Evolutionary conservation across 2,113 vertebrate genomes (phyloP), one percentile per base, ranked within the genome.

Genomic region (Benitochromis conjunctus): DNA sequence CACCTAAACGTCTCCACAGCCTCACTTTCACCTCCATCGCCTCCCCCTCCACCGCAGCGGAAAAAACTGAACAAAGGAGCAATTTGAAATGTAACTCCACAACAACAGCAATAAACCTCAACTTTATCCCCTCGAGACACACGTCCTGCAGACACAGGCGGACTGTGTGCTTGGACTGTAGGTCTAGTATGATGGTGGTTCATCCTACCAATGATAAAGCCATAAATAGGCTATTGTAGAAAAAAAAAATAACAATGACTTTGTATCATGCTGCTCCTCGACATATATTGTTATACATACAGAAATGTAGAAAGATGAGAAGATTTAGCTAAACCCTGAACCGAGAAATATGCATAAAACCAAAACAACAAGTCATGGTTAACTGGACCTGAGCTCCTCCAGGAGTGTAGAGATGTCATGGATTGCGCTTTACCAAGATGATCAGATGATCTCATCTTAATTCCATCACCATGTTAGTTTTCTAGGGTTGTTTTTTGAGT

Each of bases 41-140:
- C 19, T 58, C 36, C 13, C 4, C 18, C 8, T 41, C 51, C 13
- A 60, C 24, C 38, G 36, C 77, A 62, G 51, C 12, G 1, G 36
- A 29, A 46, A 78, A 82, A 83, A 76, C n/a, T 46, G 18, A 71
- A 92, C 46, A 76, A 51, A 76, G 82, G 91, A 82, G 88, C 80
- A 88, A 89, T 93, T 93, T 86, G 83, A 92, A 87, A 89, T 81
- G 74, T 77, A 86, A 90, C 90, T 91, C 79, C 69, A 43, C 80
- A 85, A 79, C 74, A 91, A 57, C 90, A 87, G 26, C 85, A 82
- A 81, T 80, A 86, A 90, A 81, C 51, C 85, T 85, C 36, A 83
- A 58, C 41, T 82, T 60, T 76, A 76, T 74, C 84, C 64, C 41
- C 54, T n/a, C 1, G 19, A 83, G 87, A 90, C 34, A 7, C 36